phyloP scores from a whole-genome alignment of 2,888 invertebrate genomes.

The Eustalomyia histrio region DNA sequence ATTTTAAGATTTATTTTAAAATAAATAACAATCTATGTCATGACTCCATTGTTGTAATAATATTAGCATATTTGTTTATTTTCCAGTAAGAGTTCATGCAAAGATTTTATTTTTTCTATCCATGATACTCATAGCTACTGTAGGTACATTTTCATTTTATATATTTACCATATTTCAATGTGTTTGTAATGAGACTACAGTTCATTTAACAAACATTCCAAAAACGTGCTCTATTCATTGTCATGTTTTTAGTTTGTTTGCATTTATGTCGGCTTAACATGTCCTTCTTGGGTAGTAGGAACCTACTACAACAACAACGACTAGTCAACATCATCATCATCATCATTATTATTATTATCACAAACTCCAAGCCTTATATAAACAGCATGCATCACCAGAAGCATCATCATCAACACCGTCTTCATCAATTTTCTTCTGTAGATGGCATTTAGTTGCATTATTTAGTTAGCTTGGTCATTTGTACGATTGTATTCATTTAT shows the following conservation, averaged over 20 bases:
- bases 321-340: conserved; percentile 1
- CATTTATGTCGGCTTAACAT: conserved; percentile 61
- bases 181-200: conserved; percentile 65
- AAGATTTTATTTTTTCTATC: background rate
- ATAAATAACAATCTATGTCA: background rate
- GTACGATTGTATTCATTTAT: conserved; percentile 39
- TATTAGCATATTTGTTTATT: conserved; percentile 42
- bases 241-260: conserved; percentile 51
- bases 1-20: background rate
- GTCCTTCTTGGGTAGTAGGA: conserved; percentile 38
- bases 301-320: background rate
- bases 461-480: conserved; percentile 64
- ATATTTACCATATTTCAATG: conserved; percentile 38
- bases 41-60: conserved; percentile 18
- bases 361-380: background rate
- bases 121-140: background rate
- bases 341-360: conserved; percentile 46
- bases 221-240: conserved; percentile 61
- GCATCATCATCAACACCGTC: conserved; percentile 27
- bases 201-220: conserved; percentile 64
- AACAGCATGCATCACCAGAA: conserved; percentile 7
- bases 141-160: too few species aligned
- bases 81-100: conserved; percentile 18
- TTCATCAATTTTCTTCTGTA: conserved; percentile 49
- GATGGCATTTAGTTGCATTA: conserved; percentile 55